Evolutionary conservation across 2,113 vertebrate genomes (phyloP).

Genomic region (Meriones unguiculatus): DNA sequence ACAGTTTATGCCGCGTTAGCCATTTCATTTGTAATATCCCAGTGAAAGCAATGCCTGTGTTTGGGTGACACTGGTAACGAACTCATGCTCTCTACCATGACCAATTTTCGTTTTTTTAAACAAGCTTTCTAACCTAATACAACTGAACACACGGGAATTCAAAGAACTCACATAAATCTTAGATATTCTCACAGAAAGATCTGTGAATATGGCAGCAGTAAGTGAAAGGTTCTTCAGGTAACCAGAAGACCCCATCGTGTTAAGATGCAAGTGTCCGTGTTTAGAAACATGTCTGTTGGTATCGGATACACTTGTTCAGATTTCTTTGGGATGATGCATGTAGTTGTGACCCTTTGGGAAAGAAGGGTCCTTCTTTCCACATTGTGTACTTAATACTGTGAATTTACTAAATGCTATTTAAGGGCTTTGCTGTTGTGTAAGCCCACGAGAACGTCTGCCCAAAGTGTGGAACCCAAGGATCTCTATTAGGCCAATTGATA

Average conservation of each 20-base stretch:
- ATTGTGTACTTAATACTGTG: conserved; percentile 17
- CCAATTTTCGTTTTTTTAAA: conserved; percentile 23
- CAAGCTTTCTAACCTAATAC: conserved; percentile 63
- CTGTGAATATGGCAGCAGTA: not conserved
- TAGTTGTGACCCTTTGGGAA: conserved; percentile 35
- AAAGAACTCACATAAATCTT: conserved; percentile 65
- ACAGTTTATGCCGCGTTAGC: conserved; percentile 87
- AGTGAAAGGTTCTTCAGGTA: conserved; percentile 53
- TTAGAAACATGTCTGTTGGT: conserved; percentile 30
- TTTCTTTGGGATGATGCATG: conserved; percentile 47
- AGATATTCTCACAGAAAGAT: conserved; percentile 51
- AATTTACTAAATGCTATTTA: conserved; percentile 44
- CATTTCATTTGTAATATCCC: conserved; percentile 88
- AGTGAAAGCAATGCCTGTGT: conserved; percentile 85
- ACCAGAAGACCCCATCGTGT: not conserved
- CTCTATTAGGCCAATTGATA: not conserved
- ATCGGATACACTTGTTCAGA: conserved; percentile 49
- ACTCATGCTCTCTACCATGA: not conserved
- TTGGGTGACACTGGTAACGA: conserved; percentile 84
- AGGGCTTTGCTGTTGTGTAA: conserved; percentile 7
- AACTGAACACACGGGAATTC: conserved; percentile 63
- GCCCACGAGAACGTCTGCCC: conserved; percentile 23
- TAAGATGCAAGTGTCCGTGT: not conserved
- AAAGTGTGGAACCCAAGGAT: conserved; percentile 49
- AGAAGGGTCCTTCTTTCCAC: conserved; percentile 40